Conservation (phyloP, 2,888 invertebrate species). For the Heliconius cydno region DNA sequence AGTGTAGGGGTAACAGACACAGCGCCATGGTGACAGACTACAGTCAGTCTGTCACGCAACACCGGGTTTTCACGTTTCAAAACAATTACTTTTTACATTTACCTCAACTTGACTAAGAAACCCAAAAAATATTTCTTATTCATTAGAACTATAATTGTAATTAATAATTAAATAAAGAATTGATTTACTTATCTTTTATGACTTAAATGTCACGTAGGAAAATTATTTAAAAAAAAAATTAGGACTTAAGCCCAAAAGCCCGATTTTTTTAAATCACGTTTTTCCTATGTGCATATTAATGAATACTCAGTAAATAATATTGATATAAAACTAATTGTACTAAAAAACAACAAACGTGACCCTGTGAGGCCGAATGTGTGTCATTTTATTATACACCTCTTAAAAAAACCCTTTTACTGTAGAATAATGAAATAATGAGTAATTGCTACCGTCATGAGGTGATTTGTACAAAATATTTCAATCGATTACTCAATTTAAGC, state of each 20-base stretch:
- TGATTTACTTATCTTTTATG: too few relatives aligned
- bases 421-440: constrained; percentile 3
- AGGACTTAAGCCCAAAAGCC: too few relatives aligned
- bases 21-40: neutral
- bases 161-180: too few relatives aligned
- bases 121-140: neutral
- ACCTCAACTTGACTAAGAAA: neutral
- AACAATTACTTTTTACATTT: neutral
- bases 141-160: neutral
- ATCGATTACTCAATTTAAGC: constrained; percentile 6
- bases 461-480: neutral
- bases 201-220: too few relatives aligned
- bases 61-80: constrained; percentile 6
- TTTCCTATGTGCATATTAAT: too few relatives aligned
- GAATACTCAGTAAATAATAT: neutral
- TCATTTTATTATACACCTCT: neutral
- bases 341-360: neutral
- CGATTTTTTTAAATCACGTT: too few relatives aligned
- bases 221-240: neutral
- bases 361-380: neutral
- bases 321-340: neutral
- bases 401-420: constrained; percentile 5
- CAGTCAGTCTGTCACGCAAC: neutral
- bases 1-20: neutral
- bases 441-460: neutral